Evolutionary conservation across 1,140 invertebrate species (phyloP), one percentile per base, ranked within the genome.

Genomic region (Zaprionus ornatus): DNA sequence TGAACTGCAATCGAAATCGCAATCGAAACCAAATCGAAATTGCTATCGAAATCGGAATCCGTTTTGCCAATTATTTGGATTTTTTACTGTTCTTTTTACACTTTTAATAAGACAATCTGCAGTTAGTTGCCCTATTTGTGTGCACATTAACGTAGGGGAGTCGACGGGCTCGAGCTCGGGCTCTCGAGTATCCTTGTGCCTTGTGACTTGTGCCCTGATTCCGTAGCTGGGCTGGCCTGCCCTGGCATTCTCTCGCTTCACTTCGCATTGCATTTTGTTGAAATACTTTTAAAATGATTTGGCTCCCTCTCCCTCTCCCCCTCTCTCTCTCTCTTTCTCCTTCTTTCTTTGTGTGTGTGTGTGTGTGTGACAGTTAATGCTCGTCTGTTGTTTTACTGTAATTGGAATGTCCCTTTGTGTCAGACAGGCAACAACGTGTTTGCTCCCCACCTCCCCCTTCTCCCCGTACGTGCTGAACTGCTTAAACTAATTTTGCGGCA

Each of bases 271-370:
- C 74, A 88, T 78, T 80, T 73, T 77, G 35, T 60, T 78, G 67
- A 88, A 88, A 87, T 88, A 79, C 74, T 80, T 80, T 87, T 78
- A 88, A 80, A 83, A 87, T 88, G 79, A 87, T 87, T 87, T 80
- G 71, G 68, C 83, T 80, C 40, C 50, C 4, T 19, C 21, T 40
- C 27, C n/a, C n/a, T n/a, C n/a, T 32, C 29, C 10, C 29, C 9
- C 9, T 56, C 15, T 37, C n/a, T 27, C 0, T 52, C 35, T 42
- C 40, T 9, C 40, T 17, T n/a, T 45, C 19, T 23, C 15, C 68
- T 32, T 9, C 2, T 57, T 42, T 64, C 23, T 57, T 29, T 66
- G 9, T 45, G n/a, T 56, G 54, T 54, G 32, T 79, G 35, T 64
- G 27, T 65, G 29, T 62, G 25, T 48, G 37, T 56, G 54, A 21